These are phyloP conservation scores for Cosmorhoe ocellata DNA, from an alignment of 2,888 invertebrate genomes.

Conservation along the genomic window DNA sequence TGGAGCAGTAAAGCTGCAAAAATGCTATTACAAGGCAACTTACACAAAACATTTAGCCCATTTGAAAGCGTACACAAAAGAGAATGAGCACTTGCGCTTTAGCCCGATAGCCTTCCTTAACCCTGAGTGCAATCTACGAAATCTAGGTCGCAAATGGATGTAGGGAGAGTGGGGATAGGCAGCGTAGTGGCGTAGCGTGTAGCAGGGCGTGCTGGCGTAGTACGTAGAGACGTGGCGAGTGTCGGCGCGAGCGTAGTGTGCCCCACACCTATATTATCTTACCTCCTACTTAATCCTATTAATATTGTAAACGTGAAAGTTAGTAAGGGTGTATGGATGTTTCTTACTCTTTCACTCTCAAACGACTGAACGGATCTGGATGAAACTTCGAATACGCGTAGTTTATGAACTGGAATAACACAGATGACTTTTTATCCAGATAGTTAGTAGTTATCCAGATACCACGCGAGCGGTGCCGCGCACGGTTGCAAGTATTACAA, in stretches of 20 bases:
- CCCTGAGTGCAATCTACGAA: constrained; percentile 36
- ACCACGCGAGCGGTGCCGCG: no score
- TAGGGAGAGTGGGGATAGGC: not conserved
- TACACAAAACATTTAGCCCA: constrained; percentile 28
- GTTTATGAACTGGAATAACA: no score
- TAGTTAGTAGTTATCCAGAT: no score
- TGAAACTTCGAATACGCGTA: no score
- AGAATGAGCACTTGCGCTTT: constrained; percentile 18
- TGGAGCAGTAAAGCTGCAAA: constrained; percentile 20
- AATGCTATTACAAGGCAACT: constrained; percentile 28
- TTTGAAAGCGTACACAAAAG: constrained; percentile 24
- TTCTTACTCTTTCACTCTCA: no score
- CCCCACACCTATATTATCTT: no score
- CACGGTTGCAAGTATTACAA: no score
- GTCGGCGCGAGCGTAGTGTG: not conserved
- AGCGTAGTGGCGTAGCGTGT: not conserved
- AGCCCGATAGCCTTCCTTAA: constrained; percentile 31
- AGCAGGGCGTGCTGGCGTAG: constrained; percentile 1
- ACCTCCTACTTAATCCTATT: no score
- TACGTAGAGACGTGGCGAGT: not conserved
- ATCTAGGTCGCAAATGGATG: constrained; percentile 36
- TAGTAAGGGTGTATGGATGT: no score
- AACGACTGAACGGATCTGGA: no score
- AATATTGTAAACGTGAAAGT: no score
- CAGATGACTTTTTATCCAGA: no score